Conservation (phyloP, 2,888 invertebrate species). For the Tromatobia lineatoria region DNA sequence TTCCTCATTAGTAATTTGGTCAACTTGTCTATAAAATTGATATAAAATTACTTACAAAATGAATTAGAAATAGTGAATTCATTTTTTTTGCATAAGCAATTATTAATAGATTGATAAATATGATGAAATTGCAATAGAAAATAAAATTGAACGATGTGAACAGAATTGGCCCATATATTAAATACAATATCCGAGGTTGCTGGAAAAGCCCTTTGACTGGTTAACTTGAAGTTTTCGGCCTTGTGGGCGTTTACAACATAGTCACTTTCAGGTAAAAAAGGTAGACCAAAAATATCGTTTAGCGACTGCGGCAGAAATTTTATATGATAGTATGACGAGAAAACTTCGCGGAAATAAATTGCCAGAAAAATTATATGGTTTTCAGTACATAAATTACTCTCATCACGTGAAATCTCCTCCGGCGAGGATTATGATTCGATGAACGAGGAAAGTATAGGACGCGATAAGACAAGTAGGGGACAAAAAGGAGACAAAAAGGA, state of each 20-base stretch:
- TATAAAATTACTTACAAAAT: no score
- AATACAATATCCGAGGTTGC: neutral
- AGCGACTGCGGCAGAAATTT: neutral
- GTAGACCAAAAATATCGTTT: neutral
- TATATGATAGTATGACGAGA: neutral
- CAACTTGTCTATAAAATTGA: no score
- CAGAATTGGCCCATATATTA: neutral
- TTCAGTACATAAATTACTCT: constrained; percentile 55
- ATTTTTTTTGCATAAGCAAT: no score
- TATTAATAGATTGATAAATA: neutral
- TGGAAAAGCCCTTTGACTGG: neutral
- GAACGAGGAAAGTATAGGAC: constrained; percentile 56
- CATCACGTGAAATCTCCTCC: constrained; percentile 29
- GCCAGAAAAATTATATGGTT: constrained; percentile 8
- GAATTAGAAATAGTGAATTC: no score
- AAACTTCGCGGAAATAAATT: constrained; percentile 18
- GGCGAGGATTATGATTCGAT: constrained; percentile 53
- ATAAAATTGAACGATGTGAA: neutral
- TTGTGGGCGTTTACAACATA: neutral
- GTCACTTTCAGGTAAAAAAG: neutral
- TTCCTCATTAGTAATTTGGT: no score
- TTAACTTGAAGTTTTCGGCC: neutral
- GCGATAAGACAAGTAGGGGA: constrained; percentile 43
- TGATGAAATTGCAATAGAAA: neutral
- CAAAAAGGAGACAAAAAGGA: constrained; percentile 19